phyloP scores from a whole-genome alignment of 1,140 invertebrate species.

The Leptinotarsa defecta region DNA sequence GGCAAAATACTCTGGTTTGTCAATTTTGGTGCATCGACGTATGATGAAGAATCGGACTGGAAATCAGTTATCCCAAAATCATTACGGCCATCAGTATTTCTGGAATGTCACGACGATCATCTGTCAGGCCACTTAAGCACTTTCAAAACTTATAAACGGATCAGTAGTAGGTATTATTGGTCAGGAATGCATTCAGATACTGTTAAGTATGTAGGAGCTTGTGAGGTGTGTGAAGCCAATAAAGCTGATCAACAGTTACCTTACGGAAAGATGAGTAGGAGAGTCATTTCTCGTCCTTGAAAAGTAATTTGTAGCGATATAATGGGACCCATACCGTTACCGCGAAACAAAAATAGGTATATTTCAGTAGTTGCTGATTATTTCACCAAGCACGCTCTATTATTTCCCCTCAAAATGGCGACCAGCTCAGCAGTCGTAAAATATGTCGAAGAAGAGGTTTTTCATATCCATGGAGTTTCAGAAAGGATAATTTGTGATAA shows the following conservation, averaged over 20 bases:
- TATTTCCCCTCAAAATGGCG: constrained; percentile 27
- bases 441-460: constrained; percentile 27
- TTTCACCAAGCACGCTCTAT: constrained; percentile 30
- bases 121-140: constrained; percentile 38
- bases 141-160: constrained; percentile 41
- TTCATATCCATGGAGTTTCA: constrained; percentile 25
- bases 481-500: constrained; percentile 30
- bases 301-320: constrained; percentile 46
- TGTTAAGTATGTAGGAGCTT: constrained; percentile 29
- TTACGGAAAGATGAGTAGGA: constrained; percentile 11
- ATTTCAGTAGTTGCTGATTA: constrained; percentile 49
- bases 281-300: constrained; percentile 17
- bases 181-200: constrained; percentile 41
- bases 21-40: background rate
- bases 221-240: constrained; percentile 20
- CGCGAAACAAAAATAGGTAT: constrained; percentile 42
- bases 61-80: background rate
- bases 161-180: constrained; percentile 44
- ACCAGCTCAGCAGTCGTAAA: constrained; percentile 8
- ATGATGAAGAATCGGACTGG: constrained; percentile 29
- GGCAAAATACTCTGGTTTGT: background rate
- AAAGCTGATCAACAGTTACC: constrained; percentile 24
- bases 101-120: constrained; percentile 40
- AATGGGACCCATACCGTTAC: constrained; percentile 48
- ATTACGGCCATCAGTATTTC: constrained; percentile 32